Base-by-base conservation (phyloP, 1,140 invertebrate species). In the Sesamia nonagrioides region DNA sequence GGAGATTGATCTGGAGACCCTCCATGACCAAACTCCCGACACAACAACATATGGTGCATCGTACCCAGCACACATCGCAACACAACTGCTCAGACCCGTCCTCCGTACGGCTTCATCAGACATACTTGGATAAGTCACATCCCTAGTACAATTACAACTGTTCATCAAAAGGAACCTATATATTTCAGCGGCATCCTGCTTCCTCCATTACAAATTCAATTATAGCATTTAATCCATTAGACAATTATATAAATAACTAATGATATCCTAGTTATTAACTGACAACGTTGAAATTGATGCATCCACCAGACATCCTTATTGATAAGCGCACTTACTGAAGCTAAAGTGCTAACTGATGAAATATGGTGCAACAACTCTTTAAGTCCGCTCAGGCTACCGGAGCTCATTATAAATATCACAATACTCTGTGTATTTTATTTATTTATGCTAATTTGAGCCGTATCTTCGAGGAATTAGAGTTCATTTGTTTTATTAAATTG, bases 231-330 rank as follows among this genome's bases (percentile, higher is more conserved):
- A 11, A 58, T 11, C 54, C 54, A 13, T 27, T 56, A 33, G 21
- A 18, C 17, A 27, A 56, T 56, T 11, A 56, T 8, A 56, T 9
- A 54, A 54, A 18, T 27, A 58, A 58, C 21, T 58, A 58, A 58
- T 58, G 3, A 66, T 42, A 42, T 42, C 37, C 17, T n/a, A 42
- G 35, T 5, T 9, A 40, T 45, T 66, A 21, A 6, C n/a, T 40
- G 61, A 11, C 37, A 6, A 15, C 3, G 61, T 42, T 18, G 35
- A 66, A 13, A 66, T 66, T 45, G 2, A 37, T 66, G 61, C 11
- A 11, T 66, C 61, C 61, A 21, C 61, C 15, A 60, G 15, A 60
- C 35, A 60, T 60, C 56, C 27, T 35, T 60, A 50, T 50, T 50
- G 13, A n/a, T 15, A 15, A 13, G 42, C 3, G 42, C 42, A 45